Evolutionary conservation across 2,888 invertebrate species (phyloP), one percentile per base, ranked within the genome.

Genomic region (Dasysyrphus tricinctus): DNA sequence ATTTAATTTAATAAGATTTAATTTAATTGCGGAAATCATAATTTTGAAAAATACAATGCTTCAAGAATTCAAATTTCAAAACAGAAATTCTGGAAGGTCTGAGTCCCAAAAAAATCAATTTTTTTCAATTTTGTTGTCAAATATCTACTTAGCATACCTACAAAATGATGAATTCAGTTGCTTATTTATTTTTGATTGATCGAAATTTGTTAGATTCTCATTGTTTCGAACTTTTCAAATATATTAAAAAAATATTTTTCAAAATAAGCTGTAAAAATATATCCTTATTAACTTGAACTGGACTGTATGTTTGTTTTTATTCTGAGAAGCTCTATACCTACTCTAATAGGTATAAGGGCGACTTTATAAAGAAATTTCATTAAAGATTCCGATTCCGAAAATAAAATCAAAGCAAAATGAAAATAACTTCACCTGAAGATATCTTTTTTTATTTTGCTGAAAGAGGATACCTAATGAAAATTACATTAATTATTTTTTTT

Each of bases 291-390:
- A 16, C 19, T 61, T 14, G 54, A 49, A 9, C 24, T 11, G 34
- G n/a, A 5, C 9, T 67, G 51, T 69, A 51, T 73, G 14, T 19
- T 39, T 42, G 12, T 39, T 16, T 59, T 14, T 24, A 44, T 63
- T 49, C 24, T 11, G 37, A n/a, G 42, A 51, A 79, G 16, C 57
- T 0, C 24, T 16, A 67, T 69, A 75, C n/a, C n/a, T n/a, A n/a
- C 79, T 80, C 78, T 72, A 72, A 34, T 83, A 75, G 76, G 76
- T 76, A 80, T 77, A 24, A 80, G 37, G 57, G 39, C n/a, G 11
- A 80, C 67, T 76, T 76, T 72, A 65, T 34, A 72, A 80, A 76
- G 75, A 77, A 76, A 84, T 73, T 77, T 80, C 67, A 76, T 73
- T 80, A 76, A 47, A 73, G 65, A 74, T 69, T 59, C n/a, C n/a